Evolutionary conservation across 53 echinoderm and acorn worm species (phyloP), one percentile per base, ranked within the genome.

Genomic region (Holothuria scabra): DNA sequence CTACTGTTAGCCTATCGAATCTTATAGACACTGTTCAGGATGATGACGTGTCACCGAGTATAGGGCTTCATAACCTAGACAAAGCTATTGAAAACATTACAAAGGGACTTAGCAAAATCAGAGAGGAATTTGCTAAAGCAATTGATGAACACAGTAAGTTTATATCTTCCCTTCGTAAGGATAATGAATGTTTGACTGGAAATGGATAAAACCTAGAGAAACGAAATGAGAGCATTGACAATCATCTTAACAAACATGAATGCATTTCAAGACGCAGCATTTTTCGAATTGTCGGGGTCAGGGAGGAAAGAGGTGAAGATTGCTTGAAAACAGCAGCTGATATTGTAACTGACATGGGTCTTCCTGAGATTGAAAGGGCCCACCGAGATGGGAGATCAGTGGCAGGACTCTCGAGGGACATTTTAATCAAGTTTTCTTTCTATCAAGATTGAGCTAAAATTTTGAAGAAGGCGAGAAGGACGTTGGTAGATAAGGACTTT

Each of bases 111-210:
- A 28, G 16, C 3, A 67, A 67, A 8, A 67, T 67, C 32, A 67
- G 32, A 67, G 29, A 66, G 26, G 29, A 66, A 66, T 66, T 66
- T 25, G 66, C 66, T 28, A 26, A 66, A 28, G 66, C 68, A 21
- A 31, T 67, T 21, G 68, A 32, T 5, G 68, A 67, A 19, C 68
- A 31, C 7, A 67, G 32, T 28, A 67, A 67, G 19, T 13, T 67
- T 12, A 67, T 67, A 35, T 67, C 68, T 31, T 67, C 68, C 20
- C 38, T 67, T 6, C 32, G 68, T 9, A 67, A 67, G 35, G 33
- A 67, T 8, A 67, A 67, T 7, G 68, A 67, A 3, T 13, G 68
- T 18, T 67, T 35, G 18, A 13, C 11, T 3, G 19, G 35, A 32
- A 67, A 67, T 13, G 68, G 13, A 12, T 16, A 26, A 12, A 21